A percentile compares a stretch with the other conserved stretches of the same genome.
Evolutionary conservation across 2,797 vertebrate genomes (phyloP).

Genomic region (Pipistrellus pipistrellus): DNA sequence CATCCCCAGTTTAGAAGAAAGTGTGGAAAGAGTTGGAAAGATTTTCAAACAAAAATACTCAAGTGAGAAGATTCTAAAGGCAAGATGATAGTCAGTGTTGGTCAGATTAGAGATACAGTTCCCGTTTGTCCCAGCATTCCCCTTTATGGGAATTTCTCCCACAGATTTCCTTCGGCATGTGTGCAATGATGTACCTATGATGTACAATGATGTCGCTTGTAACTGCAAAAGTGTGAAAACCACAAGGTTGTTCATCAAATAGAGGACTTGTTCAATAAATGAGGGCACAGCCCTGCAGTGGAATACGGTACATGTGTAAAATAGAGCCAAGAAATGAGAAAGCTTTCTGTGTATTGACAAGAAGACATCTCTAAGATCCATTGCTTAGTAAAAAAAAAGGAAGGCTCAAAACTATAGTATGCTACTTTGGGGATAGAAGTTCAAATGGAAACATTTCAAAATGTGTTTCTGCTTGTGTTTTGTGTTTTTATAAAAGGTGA

Average conservation of each 20-base stretch:
- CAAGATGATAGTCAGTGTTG: background rate
- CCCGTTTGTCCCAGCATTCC: background rate
- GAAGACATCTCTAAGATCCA: background rate
- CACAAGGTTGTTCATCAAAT: background rate
- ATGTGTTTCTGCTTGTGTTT: background rate
- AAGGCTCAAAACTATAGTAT: background rate
- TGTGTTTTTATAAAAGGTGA: conserved; percentile 3
- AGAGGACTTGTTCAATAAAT: background rate
- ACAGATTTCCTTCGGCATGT: background rate
- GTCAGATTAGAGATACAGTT: background rate
- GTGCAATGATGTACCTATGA: background rate
- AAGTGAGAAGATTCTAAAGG: background rate
- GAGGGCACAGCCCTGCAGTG: background rate
- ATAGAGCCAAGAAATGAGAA: background rate
- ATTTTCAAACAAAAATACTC: background rate
- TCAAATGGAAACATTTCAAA: background rate
- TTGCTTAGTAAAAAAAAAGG: background rate
- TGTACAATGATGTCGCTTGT: background rate
- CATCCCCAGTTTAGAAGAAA: background rate
- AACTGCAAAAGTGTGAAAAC: background rate
- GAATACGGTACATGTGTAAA: background rate
- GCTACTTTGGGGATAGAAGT: background rate
- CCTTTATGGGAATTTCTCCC: background rate
- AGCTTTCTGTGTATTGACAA: background rate
- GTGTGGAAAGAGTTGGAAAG: background rate